phyloP scores from a whole-genome alignment of 1,140 invertebrate genomes.

The Ephestia elutella region DNA sequence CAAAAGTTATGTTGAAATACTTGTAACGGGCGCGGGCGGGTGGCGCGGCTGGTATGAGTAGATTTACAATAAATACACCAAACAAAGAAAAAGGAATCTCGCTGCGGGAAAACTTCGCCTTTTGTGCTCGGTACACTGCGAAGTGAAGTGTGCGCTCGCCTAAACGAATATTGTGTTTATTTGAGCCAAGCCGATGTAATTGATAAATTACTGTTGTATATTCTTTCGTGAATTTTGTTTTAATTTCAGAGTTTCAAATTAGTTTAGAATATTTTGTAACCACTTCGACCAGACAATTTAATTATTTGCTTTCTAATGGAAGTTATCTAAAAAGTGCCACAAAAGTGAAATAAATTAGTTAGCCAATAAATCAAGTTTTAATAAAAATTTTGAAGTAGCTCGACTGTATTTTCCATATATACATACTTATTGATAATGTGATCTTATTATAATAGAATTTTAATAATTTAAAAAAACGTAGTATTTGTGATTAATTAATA shows the following conservation, averaged over 20 bases:
- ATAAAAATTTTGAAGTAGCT: too few species aligned
- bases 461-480: too few species aligned
- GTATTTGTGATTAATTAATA: too few species aligned
- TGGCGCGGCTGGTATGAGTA: constrained; percentile 58
- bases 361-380: too few species aligned
- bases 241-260: not conserved
- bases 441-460: too few species aligned
- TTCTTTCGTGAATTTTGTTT: not conserved
- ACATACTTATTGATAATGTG: too few species aligned
- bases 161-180: constrained; percentile 10
- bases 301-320: too few species aligned
- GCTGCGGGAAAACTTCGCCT: constrained; percentile 66
- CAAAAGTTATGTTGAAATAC: constrained; percentile 69
- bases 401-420: too few species aligned
- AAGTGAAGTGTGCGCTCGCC: constrained; percentile 24
- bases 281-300: too few species aligned
- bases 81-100: constrained; percentile 72
- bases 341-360: too few species aligned
- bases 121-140: constrained; percentile 45
- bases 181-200: not conserved
- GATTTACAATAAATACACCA: constrained; percentile 73
- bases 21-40: constrained; percentile 49
- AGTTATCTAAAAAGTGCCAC: too few species aligned
- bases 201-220: constrained; percentile 1
- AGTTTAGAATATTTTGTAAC: too few species aligned